phyloP scores from a whole-genome alignment of 1,140 invertebrate genomes.

The Globodera ellingtonae region DNA sequence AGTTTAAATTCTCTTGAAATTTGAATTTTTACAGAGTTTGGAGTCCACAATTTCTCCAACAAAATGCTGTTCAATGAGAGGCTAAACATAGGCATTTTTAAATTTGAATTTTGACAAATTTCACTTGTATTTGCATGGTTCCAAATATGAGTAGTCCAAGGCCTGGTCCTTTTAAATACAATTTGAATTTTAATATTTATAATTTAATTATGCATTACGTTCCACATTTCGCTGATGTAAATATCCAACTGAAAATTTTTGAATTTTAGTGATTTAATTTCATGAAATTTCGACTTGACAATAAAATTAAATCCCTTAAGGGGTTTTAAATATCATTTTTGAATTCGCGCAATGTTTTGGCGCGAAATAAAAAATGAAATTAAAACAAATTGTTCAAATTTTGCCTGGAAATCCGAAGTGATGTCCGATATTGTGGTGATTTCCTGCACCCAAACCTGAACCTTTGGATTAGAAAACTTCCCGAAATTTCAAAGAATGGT shows the following conservation, averaged over 20 bases:
- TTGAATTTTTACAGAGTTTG: conserved; percentile 24
- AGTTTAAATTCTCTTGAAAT: no score
- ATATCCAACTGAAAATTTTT: conserved; percentile 57
- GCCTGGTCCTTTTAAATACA: conserved; percentile 8
- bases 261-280: not conserved
- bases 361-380: not conserved
- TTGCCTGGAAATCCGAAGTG: conserved; percentile 61
- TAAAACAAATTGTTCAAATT: not conserved
- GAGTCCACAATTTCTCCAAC: conserved; percentile 61
- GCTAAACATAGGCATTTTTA: not conserved
- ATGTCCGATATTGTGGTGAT: conserved; percentile 65
- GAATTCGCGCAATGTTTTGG: no score
- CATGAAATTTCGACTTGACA: no score
- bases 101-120: not conserved
- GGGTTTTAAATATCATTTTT: no score
- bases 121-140: conserved; percentile 64
- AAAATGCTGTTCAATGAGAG: conserved; percentile 61
- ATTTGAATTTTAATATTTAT: not conserved
- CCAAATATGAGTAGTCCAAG: conserved; percentile 54
- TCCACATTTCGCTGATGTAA: conserved; percentile 64
- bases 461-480: not conserved
- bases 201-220: not conserved
- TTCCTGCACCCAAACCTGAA: conserved; percentile 64
- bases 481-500: not conserved
- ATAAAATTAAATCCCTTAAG: no score